Conservation (phyloP, 2,888 invertebrate genomes). For the Smittia sp. region DNA sequence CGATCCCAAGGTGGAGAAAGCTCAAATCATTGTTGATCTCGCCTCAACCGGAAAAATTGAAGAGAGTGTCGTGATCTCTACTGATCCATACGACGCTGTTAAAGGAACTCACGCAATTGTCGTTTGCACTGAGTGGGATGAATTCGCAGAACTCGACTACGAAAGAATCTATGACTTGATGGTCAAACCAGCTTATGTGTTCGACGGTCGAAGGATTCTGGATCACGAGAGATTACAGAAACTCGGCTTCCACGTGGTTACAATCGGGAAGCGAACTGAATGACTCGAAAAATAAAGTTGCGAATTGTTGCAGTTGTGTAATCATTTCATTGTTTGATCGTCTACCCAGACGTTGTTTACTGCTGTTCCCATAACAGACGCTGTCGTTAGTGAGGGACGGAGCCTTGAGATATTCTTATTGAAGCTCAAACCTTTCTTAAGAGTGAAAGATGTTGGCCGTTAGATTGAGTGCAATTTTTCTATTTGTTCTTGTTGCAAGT, state of each 20-base stretch:
- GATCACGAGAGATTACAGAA: constrained; percentile 77
- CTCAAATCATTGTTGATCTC: constrained; percentile 77
- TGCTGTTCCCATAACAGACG: too few species aligned
- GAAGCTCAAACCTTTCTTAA: too few species aligned
- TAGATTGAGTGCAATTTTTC: too few species aligned
- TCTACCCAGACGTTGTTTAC: too few species aligned
- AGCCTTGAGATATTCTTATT: too few species aligned
- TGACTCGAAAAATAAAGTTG: not conserved
- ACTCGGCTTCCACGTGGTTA: constrained; percentile 92
- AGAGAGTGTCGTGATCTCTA: constrained; percentile 72
- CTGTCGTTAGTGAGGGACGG: too few species aligned
- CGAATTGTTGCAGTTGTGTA: too few species aligned
- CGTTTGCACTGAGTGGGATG: constrained; percentile 98
- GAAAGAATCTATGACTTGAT: constrained; percentile 84
- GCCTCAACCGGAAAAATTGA: constrained; percentile 70
- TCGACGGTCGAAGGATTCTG: constrained; percentile 94
- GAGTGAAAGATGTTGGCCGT: too few species aligned
- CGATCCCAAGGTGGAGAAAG: constrained; percentile 88
- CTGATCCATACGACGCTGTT: constrained; percentile 86
- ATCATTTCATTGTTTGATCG: too few species aligned
- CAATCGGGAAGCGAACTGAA: constrained; percentile 73
- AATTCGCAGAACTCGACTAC: constrained; percentile 88
- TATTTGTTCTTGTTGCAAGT: too few species aligned
- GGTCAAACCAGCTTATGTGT: constrained; percentile 98
- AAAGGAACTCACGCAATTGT: constrained; percentile 90